Percentiles rank a stretch among this genome's conserved stretches.
Evolutionary conservation across 2,113 vertebrate genomes (phyloP).

Genomic region (Calyptommatus sinebrachiatus): DNA sequence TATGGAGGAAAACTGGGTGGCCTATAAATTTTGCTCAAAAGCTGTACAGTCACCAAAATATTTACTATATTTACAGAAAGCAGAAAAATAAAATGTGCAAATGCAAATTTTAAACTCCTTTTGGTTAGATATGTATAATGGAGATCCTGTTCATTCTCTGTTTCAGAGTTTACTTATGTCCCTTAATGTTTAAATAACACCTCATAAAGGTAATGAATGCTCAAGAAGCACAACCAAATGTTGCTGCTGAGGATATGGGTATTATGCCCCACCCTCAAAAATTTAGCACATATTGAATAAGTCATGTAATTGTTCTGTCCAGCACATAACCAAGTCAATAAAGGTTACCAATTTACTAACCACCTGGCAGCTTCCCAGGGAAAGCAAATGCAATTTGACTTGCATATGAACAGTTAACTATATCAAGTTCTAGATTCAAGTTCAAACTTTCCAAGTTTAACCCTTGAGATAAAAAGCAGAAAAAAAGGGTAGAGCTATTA

Average conservation of each 20-base stretch:
- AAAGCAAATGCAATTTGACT: background rate
- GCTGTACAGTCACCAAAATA: conserved; percentile 1
- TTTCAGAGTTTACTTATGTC: background rate
- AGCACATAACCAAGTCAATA: background rate
- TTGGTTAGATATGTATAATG: background rate
- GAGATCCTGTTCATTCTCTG: background rate
- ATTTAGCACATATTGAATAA: background rate
- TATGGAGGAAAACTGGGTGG: background rate
- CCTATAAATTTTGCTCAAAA: conserved; percentile 38
- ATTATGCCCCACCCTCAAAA: background rate
- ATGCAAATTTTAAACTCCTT: background rate
- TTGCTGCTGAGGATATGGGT: background rate
- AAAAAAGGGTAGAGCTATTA: too few relatives aligned
- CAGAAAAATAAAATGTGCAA: background rate
- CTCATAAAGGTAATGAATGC: accelerated
- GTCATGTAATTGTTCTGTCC: background rate
- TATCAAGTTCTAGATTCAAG: background rate
- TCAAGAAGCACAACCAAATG: background rate
- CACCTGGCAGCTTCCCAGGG: background rate
- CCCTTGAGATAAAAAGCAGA: too few relatives aligned
- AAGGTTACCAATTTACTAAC: background rate
- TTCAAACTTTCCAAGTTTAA: too few relatives aligned
- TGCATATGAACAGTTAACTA: background rate
- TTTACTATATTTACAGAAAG: background rate
- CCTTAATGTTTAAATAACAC: conserved; percentile 9